phyloP scores from a whole-genome alignment of 2,113 vertebrate species.

The Leptobrachium ailaonicum region DNA sequence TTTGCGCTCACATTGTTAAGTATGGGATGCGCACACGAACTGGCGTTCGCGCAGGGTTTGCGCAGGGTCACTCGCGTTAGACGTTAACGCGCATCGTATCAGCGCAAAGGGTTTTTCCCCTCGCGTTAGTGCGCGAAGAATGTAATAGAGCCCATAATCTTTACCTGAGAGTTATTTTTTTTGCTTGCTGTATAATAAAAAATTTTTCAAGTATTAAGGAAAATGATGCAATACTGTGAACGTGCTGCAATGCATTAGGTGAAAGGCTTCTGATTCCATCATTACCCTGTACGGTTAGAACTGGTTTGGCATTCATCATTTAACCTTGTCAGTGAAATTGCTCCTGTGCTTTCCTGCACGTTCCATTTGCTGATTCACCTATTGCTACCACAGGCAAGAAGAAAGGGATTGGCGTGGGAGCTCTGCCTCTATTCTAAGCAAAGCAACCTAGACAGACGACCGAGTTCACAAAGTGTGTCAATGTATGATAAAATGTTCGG shows the following conservation, averaged over 20 bases:
- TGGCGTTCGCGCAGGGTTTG: too few relatives aligned
- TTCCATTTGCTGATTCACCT: conserved; percentile 55
- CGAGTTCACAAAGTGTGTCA: background rate
- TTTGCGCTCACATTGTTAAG: too few relatives aligned
- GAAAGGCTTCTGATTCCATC: conserved; percentile 27
- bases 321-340: conserved; percentile 40
- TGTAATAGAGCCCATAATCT: too few relatives aligned
- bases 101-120: too few relatives aligned
- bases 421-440: conserved; percentile 21
- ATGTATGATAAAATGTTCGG: conserved; percentile 18
- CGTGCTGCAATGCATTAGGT: conserved; percentile 20
- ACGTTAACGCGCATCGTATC: too few relatives aligned
- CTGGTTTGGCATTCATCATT: conserved; percentile 48
- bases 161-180: too few relatives aligned
- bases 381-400: conserved; percentile 47
- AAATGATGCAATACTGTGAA: background rate
- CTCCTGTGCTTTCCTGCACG: conserved; percentile 29
- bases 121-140: too few relatives aligned
- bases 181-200: too few relatives aligned
- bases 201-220: background rate
- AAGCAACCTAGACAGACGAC: conserved; percentile 15
- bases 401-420: background rate
- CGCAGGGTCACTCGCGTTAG: too few relatives aligned
- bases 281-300: conserved; percentile 35
- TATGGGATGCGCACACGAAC: too few relatives aligned